These are phyloP conservation scores for Fistularia commersonii DNA, from an alignment of 2,797 vertebrate genomes.

Conservation along the genomic window DNA sequence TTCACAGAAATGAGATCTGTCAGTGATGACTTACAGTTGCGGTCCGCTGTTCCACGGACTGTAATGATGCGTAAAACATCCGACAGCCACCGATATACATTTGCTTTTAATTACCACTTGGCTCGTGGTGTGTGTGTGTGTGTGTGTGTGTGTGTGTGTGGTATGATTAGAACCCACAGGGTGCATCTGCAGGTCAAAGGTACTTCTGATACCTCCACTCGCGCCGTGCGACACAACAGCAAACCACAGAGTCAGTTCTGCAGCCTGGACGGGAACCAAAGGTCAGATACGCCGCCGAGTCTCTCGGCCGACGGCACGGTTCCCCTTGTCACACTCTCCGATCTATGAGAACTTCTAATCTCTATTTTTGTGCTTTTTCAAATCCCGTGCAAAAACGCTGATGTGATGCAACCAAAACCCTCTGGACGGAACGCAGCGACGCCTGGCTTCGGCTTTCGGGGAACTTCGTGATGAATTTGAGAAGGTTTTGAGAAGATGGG, in stretches of 20 bases:
- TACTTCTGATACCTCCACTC: conserved; percentile 50
- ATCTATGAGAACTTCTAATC: not conserved
- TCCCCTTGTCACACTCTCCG: too few relatives aligned
- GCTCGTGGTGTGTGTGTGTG: conserved; percentile 15
- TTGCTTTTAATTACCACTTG: conserved; percentile 66
- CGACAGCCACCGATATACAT: conserved; percentile 64
- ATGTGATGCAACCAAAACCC: too few relatives aligned
- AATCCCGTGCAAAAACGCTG: not conserved
- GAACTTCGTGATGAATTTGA: too few relatives aligned
- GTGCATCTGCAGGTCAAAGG: conserved; percentile 63
- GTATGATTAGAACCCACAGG: conserved; percentile 37
- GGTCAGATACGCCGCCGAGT: conserved; percentile 30
- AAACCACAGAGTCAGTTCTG: conserved; percentile 68
- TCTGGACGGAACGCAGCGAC: too few relatives aligned
- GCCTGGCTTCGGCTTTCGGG: too few relatives aligned
- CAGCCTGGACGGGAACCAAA: conserved; percentile 52
- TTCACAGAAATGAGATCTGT: conserved; percentile 61
- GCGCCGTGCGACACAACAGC: conserved; percentile 32
- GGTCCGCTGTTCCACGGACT: conserved; percentile 52
- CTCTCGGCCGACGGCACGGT: too few relatives aligned
- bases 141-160: conserved; percentile 4
- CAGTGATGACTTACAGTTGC: conserved; percentile 62
- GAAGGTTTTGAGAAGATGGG: too few relatives aligned
- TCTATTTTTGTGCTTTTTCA: not conserved
- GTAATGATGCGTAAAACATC: conserved; percentile 66